Evolutionary conservation across 2,113 vertebrate species (phyloP).

Genomic region (Centropus unirufus): DNA sequence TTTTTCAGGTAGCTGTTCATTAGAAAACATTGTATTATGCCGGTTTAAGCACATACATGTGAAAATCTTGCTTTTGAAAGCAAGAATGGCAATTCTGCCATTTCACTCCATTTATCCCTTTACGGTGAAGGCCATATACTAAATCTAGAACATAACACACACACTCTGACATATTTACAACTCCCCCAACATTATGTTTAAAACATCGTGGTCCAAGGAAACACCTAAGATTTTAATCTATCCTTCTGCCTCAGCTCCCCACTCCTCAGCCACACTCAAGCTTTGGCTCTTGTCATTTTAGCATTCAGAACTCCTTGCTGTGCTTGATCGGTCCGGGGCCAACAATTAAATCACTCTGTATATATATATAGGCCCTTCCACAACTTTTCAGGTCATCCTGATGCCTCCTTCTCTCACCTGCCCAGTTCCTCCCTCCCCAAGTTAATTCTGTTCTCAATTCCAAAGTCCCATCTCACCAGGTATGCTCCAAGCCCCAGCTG

Average conservation of each 20-base stretch:
- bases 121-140: background rate
- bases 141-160: background rate
- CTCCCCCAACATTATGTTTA: background rate
- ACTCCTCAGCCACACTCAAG: background rate
- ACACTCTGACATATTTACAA: background rate
- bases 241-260: background rate
- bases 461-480: background rate
- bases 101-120: background rate
- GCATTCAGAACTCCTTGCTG: background rate
- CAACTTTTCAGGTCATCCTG: background rate
- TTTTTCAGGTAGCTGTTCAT: background rate
- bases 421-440: too few relatives aligned
- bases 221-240: background rate
- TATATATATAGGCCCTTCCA: background rate
- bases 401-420: background rate
- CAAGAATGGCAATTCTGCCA: background rate
- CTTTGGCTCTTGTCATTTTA: background rate
- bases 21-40: background rate
- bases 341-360: background rate
- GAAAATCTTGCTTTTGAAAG: background rate
- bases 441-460: background rate
- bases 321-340: background rate
- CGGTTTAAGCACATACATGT: background rate
- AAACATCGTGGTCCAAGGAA: background rate
- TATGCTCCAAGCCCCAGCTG: background rate